Base-by-base conservation (phyloP, 2,113 vertebrate genomes). In the Bujurquina vittata region DNA sequence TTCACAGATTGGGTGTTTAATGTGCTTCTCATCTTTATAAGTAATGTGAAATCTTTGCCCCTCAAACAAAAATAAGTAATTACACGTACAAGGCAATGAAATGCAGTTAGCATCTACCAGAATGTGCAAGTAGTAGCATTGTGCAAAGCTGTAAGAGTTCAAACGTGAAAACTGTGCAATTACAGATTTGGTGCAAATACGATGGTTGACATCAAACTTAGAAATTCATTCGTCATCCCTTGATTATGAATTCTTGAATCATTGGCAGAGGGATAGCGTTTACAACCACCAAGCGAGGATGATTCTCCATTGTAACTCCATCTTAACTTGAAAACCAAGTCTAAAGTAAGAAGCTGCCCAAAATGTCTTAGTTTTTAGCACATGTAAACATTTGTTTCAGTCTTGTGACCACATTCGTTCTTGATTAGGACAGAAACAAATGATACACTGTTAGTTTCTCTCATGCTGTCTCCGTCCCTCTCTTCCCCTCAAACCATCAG, bases 371-470 rank as follows among this genome's bases (percentile, higher is more conserved):
- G 35, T 78, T 15, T 79, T 82, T 67, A 22, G 2, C 43, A 22
- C 65, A 73, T 73, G 83, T 83, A 10, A 20, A 35, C 54, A 18
- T 17, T 59, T 63, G 40, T 76, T 69, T 43, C 2, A 29, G 22
- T 87, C 22, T 72, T 40, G 4, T 43, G 52, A 60, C 22, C 49
- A 73, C 61, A 52, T 79, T 57, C 55, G 37, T 46, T 69, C 76
- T 61, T 58, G 11, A 54, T 52, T 54, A 77, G 67, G 76, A 62
- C 59, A 84, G 57, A 75, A 78, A 80, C 10, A 69, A 83, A 40
- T 22, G 31, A 73, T 22, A 29, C 37, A n/a, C 33, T 35, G 15
- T 18, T 11, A 62, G 20, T 22, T 17, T 49, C 20, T 49, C 49
- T 56, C 29, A 26, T 20, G n/a, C n/a, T 33, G 8, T 54, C 23